Conservation (phyloP, 2,888 invertebrate genomes). For the Papilio gigon region DNA sequence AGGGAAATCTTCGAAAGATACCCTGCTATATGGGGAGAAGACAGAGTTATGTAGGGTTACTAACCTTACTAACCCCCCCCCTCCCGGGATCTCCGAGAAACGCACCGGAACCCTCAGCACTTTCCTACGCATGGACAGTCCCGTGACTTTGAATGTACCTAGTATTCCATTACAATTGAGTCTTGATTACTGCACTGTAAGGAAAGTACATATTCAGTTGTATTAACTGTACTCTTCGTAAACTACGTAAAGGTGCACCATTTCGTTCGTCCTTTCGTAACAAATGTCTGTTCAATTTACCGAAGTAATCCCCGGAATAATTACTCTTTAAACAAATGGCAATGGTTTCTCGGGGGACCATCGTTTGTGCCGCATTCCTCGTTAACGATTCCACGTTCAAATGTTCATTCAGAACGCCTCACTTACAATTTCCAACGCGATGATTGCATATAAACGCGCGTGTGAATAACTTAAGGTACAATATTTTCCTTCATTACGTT, state of each 20-base stretch:
- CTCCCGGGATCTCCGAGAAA: no score
- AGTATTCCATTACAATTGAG: neutral
- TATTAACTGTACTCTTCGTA: neutral
- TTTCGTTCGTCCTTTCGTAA: neutral
- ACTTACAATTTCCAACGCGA: conserved; percentile 3
- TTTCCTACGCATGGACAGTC: no score
- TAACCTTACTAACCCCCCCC: no score
- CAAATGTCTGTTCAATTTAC: conserved; percentile 22
- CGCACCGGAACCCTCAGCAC: no score
- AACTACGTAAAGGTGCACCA: neutral
- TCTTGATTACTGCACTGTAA: no score
- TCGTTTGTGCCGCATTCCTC: conserved; percentile 31
- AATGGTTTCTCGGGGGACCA: conserved; percentile 16
- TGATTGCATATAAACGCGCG: conserved; percentile 5
- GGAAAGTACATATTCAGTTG: neutral
- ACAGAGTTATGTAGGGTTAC: no score
- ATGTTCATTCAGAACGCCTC: conserved; percentile 23
- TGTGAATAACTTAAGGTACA: conserved; percentile 2
- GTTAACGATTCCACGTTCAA: conserved; percentile 34
- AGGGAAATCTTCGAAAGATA: no score
- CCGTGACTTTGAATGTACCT: no score
- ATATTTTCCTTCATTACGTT: neutral
- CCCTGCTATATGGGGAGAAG: no score
- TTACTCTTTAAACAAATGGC: conserved; percentile 29
- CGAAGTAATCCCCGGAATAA: conserved; percentile 12